Conservation (phyloP, 2,113 vertebrate species). For the Clarias gariepinus region DNA sequence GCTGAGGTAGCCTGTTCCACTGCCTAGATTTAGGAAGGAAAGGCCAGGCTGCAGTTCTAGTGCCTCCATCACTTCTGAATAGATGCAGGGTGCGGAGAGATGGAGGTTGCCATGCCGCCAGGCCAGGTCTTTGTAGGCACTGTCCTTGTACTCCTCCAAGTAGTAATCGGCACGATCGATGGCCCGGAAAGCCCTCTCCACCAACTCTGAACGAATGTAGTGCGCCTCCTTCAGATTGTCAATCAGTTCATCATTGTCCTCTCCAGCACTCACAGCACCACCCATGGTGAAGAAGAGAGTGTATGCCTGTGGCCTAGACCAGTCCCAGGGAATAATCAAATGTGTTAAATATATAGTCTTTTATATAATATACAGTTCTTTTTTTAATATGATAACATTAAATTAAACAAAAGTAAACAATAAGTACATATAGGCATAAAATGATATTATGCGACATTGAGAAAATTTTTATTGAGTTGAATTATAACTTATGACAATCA, state of each 20-base stretch:
- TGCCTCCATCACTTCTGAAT: constrained; percentile 98
- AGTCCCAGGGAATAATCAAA: constrained; percentile 4
- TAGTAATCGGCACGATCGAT: constrained; percentile 95
- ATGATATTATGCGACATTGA: not conserved
- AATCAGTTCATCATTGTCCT: constrained; percentile 95
- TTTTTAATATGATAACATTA: not conserved
- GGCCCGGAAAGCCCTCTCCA: constrained; percentile 92
- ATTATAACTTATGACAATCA: not conserved
- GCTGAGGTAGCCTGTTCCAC: constrained; percentile 96
- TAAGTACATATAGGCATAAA: not conserved
- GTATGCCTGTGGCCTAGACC: constrained; percentile 32
- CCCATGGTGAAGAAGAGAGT: constrained; percentile 79
- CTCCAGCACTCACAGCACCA: constrained; percentile 93
- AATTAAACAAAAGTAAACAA: not conserved
- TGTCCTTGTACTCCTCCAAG: constrained; percentile 94
- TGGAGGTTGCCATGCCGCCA: constrained; percentile 98
- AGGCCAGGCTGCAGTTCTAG: constrained; percentile 91
- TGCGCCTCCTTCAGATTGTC: constrained; percentile 96
- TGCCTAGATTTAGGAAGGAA: constrained; percentile 94
- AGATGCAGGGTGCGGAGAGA: constrained; percentile 95
- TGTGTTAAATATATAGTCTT: not conserved
- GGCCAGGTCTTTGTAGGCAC: constrained; percentile 95
- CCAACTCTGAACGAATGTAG: constrained; percentile 91
- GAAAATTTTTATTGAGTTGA: not conserved
- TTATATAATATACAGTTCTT: not conserved